Conservation (phyloP, 2,113 vertebrate species). For the Panthera uncia region DNA sequence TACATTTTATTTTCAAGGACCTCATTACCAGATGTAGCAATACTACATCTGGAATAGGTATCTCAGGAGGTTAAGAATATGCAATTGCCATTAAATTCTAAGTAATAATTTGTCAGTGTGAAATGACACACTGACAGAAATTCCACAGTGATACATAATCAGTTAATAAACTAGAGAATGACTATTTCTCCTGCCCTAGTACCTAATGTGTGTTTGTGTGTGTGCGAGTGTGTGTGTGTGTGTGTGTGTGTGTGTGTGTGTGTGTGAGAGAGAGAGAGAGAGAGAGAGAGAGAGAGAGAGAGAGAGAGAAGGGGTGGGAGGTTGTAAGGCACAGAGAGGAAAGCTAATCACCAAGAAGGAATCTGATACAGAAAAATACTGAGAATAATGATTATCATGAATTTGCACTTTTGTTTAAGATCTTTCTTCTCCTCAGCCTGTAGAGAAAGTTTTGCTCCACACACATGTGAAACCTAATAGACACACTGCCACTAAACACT, state of each 20-base stretch:
- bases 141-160: not conserved
- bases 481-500: not conserved
- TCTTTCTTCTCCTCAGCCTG: not conserved
- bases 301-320: not conserved
- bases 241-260: not conserved
- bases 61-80: slow-evolving; percentile 31
- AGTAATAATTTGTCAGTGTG: slow-evolving; percentile 25
- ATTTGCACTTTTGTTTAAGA: not conserved
- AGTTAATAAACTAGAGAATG: not conserved
- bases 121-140: slow-evolving; percentile 50
- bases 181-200: not conserved
- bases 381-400: not conserved
- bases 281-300: not conserved
- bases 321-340: not conserved
- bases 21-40: slow-evolving; percentile 40
- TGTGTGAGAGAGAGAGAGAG: no score
- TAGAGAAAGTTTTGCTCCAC: not conserved
- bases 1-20: slow-evolving; percentile 35
- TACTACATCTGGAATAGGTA: not conserved
- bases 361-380: not conserved
- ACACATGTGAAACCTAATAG: not conserved
- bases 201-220: not conserved
- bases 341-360: not conserved
- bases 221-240: not conserved
- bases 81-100: slow-evolving; percentile 63